Percentiles rank a stretch among this genome's conserved stretches.
Evolutionary conservation across 1,140 invertebrate genomes (phyloP).

Genomic region (Ruditapes philippinarum): DNA sequence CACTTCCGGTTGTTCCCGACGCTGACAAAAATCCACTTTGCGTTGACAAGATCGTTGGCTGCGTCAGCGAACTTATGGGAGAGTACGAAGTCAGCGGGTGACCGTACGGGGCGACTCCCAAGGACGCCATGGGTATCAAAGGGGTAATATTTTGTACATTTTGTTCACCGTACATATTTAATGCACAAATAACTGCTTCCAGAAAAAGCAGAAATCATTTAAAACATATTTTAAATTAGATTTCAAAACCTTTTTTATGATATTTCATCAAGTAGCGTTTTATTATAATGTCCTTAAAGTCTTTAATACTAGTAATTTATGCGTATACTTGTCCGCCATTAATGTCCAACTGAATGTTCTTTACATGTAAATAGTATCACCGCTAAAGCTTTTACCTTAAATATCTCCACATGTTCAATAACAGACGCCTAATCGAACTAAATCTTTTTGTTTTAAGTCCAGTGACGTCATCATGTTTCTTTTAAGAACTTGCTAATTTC

Average conservation of each 20-base stretch:
- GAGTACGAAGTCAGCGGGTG: constrained; percentile 36
- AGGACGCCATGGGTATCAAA: constrained; percentile 5
- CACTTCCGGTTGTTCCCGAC: not conserved
- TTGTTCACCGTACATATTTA: constrained; percentile 53
- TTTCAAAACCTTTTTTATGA: no score
- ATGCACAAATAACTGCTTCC: no score
- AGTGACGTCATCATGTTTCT: not conserved
- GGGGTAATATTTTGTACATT: constrained; percentile 6
- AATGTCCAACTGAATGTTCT: not conserved
- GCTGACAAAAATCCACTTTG: not conserved
- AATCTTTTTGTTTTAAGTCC: not conserved
- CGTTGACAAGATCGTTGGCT: constrained; percentile 12
- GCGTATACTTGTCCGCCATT: not conserved
- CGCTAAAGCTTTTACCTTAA: not conserved
- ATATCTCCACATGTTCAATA: not conserved
- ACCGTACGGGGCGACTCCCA: not conserved
- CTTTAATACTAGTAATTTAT: no score
- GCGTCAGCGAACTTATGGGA: constrained; percentile 41
- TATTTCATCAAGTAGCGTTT: no score
- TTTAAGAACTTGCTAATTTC: no score
- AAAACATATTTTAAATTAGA: not conserved
- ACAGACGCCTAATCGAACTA: no score
- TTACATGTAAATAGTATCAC: no score
- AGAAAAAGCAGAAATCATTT: not conserved
- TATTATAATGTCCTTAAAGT: no score